These are phyloP conservation scores for Clunio marinus DNA, from an alignment of 2,888 invertebrate species.

Conservation along the genomic window DNA sequence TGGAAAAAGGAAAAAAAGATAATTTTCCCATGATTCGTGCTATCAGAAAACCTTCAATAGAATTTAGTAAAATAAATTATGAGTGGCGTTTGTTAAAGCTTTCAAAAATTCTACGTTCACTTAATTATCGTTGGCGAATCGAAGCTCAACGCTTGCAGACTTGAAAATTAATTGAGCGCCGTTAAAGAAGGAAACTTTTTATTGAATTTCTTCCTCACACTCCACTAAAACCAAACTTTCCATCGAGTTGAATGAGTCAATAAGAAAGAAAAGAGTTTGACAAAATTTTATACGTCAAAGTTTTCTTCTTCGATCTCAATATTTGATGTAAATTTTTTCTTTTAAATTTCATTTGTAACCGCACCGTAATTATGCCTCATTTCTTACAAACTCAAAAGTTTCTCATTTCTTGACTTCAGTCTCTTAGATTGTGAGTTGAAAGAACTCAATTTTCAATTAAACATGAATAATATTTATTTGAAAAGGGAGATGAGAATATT, in stretches of 20 bases:
- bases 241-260: not conserved
- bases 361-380: not conserved
- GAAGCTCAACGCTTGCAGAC: not conserved
- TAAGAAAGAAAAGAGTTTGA: not conserved
- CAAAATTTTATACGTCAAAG: not conserved
- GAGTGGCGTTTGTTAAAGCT: not conserved
- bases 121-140: not conserved
- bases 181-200: not conserved
- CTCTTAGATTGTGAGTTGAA: not conserved
- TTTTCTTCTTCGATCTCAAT: not conserved
- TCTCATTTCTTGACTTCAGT: not conserved
- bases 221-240: not conserved
- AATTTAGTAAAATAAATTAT: not conserved
- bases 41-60: not conserved
- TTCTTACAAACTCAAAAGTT: not conserved
- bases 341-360: not conserved
- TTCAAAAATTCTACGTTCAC: not conserved
- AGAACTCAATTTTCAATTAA: slow-evolving; percentile 18
- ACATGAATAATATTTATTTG: slow-evolving; percentile 33
- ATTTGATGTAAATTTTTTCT: not conserved
- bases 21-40: not conserved
- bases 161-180: slow-evolving; percentile 4
- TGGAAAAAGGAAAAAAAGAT: not conserved
- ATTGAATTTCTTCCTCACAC: not conserved
- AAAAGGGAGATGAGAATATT: not conserved